phyloP scores from a whole-genome alignment of 2,797 vertebrate genomes.

The Sebastes trivittatus region DNA sequence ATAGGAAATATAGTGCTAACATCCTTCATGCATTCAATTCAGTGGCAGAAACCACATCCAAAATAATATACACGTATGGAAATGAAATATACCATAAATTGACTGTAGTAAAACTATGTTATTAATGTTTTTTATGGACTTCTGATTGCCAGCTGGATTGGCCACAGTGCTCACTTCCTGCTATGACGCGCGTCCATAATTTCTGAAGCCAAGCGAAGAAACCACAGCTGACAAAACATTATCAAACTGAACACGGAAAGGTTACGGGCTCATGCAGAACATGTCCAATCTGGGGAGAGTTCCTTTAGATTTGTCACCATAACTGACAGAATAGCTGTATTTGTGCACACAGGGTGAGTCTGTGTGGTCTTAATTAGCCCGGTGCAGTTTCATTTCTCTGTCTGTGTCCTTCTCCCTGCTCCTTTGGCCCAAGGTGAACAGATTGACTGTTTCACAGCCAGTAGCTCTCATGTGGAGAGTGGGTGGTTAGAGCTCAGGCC shows the following conservation, averaged over 20 bases:
- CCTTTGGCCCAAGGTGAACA: slow-evolving; percentile 31
- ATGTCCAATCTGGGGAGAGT: neutral
- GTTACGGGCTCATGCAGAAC: too few relatives aligned
- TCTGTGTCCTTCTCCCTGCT: neutral
- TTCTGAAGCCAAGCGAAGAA: neutral
- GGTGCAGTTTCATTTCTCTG: neutral
- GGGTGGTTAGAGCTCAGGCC: slow-evolving; percentile 31
- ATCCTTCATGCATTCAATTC: neutral
- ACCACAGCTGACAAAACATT: neutral
- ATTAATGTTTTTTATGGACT: neutral
- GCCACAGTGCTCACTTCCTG: neutral
- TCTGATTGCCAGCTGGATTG: slow-evolving; percentile 6
- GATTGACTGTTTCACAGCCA: slow-evolving; percentile 45
- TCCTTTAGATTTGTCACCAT: neutral
- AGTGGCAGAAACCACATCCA: neutral
- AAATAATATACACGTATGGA: neutral
- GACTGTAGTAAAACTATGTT: neutral
- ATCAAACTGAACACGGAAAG: neutral
- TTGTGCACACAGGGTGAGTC: neutral
- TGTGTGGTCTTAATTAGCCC: neutral
- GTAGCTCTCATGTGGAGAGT: slow-evolving; percentile 35
- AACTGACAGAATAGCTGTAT: neutral
- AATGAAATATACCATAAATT: neutral
- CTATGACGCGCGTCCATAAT: neutral
- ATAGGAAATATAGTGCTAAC: too few relatives aligned